These are phyloP conservation scores for Coregonus clupeaformis DNA, from an alignment of 2,113 vertebrate species.

Conservation along the genomic window DNA sequence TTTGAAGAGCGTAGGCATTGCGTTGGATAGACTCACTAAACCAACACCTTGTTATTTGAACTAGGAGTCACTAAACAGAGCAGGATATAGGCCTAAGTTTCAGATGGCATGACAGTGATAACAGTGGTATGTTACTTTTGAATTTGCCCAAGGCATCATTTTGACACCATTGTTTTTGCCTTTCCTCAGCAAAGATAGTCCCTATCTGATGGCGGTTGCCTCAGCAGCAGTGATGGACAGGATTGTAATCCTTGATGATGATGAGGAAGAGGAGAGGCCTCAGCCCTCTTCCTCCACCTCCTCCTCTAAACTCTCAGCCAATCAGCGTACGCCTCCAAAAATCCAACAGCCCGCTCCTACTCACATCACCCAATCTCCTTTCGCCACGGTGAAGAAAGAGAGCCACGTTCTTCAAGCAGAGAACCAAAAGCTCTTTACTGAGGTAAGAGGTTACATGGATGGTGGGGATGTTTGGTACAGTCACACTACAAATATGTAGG, in stretches of 20 bases:
- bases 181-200: background rate
- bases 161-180: background rate
- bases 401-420: constrained; percentile 64
- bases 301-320: constrained; percentile 17
- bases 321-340: background rate
- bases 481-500: too few relatives aligned
- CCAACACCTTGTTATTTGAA: too few relatives aligned
- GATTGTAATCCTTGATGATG: constrained; percentile 73
- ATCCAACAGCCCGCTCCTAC: constrained; percentile 35
- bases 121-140: background rate
- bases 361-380: constrained; percentile 68
- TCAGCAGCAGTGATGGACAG: constrained; percentile 50
- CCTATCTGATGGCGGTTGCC: constrained; percentile 41
- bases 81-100: too few relatives aligned
- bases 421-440: constrained; percentile 80
- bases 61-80: too few relatives aligned
- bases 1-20: too few relatives aligned
- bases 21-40: too few relatives aligned
- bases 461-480: background rate
- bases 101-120: too few relatives aligned
- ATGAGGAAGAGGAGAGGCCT: constrained; percentile 54
- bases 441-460: constrained; percentile 68
- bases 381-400: constrained; percentile 57
- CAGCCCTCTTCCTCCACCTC: constrained; percentile 36
- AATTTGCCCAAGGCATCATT: background rate